Conservation (phyloP, 2,888 invertebrate species). For the Abscondita cerata region DNA sequence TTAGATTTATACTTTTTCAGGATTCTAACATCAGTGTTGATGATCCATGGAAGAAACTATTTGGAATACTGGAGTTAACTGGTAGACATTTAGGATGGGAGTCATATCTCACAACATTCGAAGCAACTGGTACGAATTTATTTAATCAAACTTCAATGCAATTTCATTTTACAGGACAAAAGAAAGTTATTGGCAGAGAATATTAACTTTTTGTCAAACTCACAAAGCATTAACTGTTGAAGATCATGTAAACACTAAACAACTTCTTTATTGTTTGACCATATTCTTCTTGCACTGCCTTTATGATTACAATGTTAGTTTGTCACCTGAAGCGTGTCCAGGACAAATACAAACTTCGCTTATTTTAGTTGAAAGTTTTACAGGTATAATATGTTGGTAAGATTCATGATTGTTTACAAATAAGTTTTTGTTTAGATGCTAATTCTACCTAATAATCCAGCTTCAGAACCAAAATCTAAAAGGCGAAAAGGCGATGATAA, state of each 20-base stretch:
- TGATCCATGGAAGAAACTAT: conserved; percentile 84
- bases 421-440: conserved; percentile 60
- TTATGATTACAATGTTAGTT: conserved; percentile 70
- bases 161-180: conserved; percentile 63
- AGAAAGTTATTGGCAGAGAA: conserved; percentile 78
- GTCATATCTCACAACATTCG: conserved; percentile 70
- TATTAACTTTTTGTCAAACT: conserved; percentile 61
- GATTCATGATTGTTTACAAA: too few species aligned
- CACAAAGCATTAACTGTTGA: conserved; percentile 55
- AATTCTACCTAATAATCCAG: conserved; percentile 56
- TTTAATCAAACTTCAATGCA: conserved; percentile 6
- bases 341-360: conserved; percentile 60
- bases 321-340: conserved; percentile 58
- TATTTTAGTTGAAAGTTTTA: conserved; percentile 61
- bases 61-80: conserved; percentile 77
- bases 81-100: conserved; percentile 88
- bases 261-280: conserved; percentile 76
- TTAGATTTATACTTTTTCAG: conserved; percentile 48
- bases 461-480: conserved; percentile 64
- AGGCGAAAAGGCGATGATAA: conserved; percentile 70
- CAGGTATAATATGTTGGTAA: conserved; percentile 56
- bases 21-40: conserved; percentile 69
- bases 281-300: conserved; percentile 77
- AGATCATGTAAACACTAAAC: conserved; percentile 65
- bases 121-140: conserved; percentile 66